phyloP scores from a whole-genome alignment of 2,888 invertebrate genomes.

The Lamproptera curius region DNA sequence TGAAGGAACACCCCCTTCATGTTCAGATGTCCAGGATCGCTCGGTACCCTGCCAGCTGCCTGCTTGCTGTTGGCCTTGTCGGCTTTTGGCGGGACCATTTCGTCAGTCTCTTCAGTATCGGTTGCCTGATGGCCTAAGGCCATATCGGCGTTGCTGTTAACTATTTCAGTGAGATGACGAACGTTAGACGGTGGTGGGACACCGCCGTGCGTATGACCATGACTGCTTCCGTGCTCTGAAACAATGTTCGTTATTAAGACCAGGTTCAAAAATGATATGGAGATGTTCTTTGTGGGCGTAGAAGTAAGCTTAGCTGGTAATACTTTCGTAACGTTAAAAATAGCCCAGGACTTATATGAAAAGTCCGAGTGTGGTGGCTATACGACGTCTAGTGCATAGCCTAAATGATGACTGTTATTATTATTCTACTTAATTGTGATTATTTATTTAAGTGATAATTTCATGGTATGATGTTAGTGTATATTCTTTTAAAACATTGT shows the following conservation, averaged over 20 bases:
- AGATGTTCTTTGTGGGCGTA: too few relatives aligned
- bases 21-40: constrained; percentile 92
- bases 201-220: constrained; percentile 81
- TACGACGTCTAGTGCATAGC: too few relatives aligned
- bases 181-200: constrained; percentile 70
- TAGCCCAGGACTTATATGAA: too few relatives aligned
- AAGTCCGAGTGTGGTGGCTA: too few relatives aligned
- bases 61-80: constrained; percentile 48
- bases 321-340: too few relatives aligned
- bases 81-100: constrained; percentile 62
- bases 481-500: too few relatives aligned
- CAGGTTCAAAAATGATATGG: too few relatives aligned
- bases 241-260: constrained; percentile 2
- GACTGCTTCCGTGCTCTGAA: constrained; percentile 85
- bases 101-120: constrained; percentile 64
- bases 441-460: too few relatives aligned
- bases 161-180: constrained; percentile 64
- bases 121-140: constrained; percentile 66
- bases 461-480: too few relatives aligned
- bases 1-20: constrained; percentile 99
- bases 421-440: too few relatives aligned
- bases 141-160: constrained; percentile 71
- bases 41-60: constrained; percentile 52
- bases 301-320: too few relatives aligned
- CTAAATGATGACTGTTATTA: too few relatives aligned